Evolutionary conservation across 2,888 invertebrate genomes (phyloP), one percentile per base, ranked within the genome.

Genomic region (Mycalesis mineus): DNA sequence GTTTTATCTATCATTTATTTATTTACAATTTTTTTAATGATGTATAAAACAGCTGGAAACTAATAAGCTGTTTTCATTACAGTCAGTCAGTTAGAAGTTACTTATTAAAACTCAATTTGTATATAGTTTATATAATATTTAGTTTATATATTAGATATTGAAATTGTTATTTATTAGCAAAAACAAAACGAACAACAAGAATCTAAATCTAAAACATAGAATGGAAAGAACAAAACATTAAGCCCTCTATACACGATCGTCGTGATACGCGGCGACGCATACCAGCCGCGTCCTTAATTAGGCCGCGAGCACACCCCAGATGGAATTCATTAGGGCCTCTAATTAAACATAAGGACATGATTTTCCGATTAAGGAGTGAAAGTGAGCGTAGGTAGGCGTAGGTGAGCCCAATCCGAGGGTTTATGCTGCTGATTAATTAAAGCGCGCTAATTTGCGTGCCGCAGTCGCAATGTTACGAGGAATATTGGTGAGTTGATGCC

Each of bases 291-390:
- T 82, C 44, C 44, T 44, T 82, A 82, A 84, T 84, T 80, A 79
- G 78, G 71, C 67, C 71, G 65, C 68, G 71, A 58, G 61, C 57
- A 61, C 70, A 70, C 81, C 82, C 68, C 74, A 76, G 78, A 84
- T 78, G 82, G 84, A 73, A 78, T 84, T 85, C 80, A 84, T 85
- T 84, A 84, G 72, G 71, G 68, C 65, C 70, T 68, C 71, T 82
- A 85, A 86, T 84, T 86, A 86, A 82, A 79, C 78, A 78, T 77
- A 74, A 72, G 73, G 75, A 77, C 84, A 82, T 79, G 83, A 81
- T 78, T 82, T 77, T 74, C 79, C 78, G 73, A 77, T 77, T 78
- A 78, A 78, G 79, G 65, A 64, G 68, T 72, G 75, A 80, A 78
- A 82, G 76, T 77, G 73, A 75, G 76, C 73, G 78, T 79, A 72